phyloP scores from a whole-genome alignment of 2,888 invertebrate species.

The Mesoligia furuncula region DNA sequence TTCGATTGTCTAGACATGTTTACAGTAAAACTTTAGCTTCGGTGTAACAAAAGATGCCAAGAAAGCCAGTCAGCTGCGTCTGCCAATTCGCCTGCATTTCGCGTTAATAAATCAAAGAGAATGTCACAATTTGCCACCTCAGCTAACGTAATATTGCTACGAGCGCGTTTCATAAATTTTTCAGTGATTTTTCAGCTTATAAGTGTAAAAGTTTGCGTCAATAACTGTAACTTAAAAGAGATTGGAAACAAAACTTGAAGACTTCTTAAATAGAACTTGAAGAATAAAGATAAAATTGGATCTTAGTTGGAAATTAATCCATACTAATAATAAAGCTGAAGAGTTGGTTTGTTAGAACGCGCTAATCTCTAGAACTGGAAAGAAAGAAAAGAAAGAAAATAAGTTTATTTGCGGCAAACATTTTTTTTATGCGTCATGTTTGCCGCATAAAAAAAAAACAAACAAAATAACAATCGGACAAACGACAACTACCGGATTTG shows the following conservation, averaged over 20 bases:
- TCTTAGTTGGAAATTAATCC: neutral
- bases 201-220: constrained; percentile 12
- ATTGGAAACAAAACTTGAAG: constrained; percentile 9
- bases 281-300: neutral
- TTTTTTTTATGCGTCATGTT: too few relatives aligned
- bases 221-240: constrained; percentile 25
- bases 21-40: constrained; percentile 12
- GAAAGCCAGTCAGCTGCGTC: neutral
- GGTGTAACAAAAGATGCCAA: constrained; percentile 9
- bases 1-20: constrained; percentile 27
- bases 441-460: too few relatives aligned
- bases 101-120: constrained; percentile 34
- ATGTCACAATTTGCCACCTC: constrained; percentile 4
- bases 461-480: too few relatives aligned
- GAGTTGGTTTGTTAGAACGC: neutral
- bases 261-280: neutral
- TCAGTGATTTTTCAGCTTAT: neutral
- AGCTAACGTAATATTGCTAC: neutral
- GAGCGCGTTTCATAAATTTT: constrained; percentile 3
- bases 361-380: neutral
- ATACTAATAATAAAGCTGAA: neutral
- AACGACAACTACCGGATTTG: neutral
- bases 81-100: constrained; percentile 14
- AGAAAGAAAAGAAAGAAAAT: too few relatives aligned
- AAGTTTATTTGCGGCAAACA: too few relatives aligned